phyloP scores from a whole-genome alignment of 2,888 invertebrate species.

The Calliphora vomitoria region DNA sequence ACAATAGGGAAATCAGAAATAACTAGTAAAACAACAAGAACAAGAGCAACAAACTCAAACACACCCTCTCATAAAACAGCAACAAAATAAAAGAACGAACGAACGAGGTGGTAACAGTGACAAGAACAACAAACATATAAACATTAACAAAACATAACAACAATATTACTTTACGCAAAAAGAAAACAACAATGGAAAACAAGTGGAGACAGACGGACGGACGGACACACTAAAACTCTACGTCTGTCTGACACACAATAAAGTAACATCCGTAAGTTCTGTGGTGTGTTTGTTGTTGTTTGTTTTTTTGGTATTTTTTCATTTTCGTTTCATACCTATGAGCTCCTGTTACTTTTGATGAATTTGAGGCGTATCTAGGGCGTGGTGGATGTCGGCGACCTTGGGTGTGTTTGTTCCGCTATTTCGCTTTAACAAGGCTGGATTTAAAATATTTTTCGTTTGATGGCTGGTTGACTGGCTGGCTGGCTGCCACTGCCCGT shows the following conservation, averaged over 20 bases:
- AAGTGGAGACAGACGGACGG: slow-evolving; percentile 14
- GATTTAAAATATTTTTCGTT: slow-evolving; percentile 68
- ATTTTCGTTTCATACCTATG: slow-evolving; percentile 60
- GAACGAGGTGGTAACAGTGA: slow-evolving; percentile 49
- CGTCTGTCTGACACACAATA: slow-evolving; percentile 13
- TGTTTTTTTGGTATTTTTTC: background rate
- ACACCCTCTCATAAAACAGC: slow-evolving; percentile 47
- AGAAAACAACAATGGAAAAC: slow-evolving; percentile 44
- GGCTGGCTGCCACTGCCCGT: slow-evolving; percentile 57
- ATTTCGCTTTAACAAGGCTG: slow-evolving; percentile 74
- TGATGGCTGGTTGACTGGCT: slow-evolving; percentile 73
- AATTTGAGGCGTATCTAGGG: slow-evolving; percentile 85
- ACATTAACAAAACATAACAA: slow-evolving; percentile 59
- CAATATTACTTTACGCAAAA: slow-evolving; percentile 53
- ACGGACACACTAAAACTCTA: slow-evolving; percentile 10
- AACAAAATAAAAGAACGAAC: slow-evolving; percentile 41
- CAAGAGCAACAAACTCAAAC: slow-evolving; percentile 55
- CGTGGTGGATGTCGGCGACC: slow-evolving; percentile 83
- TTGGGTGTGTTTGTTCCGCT: slow-evolving; percentile 79
- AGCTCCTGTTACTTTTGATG: slow-evolving; percentile 83
- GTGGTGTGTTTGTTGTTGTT: slow-evolving; percentile 57
- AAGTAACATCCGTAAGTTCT: slow-evolving; percentile 55
- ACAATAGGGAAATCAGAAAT: slow-evolving; percentile 44
- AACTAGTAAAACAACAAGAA: slow-evolving; percentile 43
- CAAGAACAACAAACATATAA: slow-evolving; percentile 61